Conservation (phyloP, 1,140 invertebrate genomes). For the Calliopsis andreniformis region DNA sequence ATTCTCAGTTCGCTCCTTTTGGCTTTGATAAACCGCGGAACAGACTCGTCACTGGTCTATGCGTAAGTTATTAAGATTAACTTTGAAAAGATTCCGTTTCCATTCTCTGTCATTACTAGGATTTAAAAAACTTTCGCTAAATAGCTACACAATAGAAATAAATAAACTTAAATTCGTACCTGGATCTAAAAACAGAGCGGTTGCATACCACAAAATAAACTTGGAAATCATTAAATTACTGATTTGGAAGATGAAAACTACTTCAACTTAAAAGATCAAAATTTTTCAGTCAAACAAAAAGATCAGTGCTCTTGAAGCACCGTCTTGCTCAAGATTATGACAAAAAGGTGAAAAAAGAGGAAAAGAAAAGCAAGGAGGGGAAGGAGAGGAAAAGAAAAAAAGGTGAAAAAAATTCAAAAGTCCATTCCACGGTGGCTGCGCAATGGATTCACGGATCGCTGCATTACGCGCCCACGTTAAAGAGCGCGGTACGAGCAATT, state of each 20-base stretch:
- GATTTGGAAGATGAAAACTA: no score
- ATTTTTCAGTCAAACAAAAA: no score
- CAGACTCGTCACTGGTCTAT: constrained; percentile 43
- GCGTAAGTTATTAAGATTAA: constrained; percentile 47
- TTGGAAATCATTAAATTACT: no score
- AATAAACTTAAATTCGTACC: no score
- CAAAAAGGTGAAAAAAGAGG: no score
- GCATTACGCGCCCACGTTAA: constrained; percentile 52
- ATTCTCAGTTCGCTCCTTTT: constrained; percentile 62
- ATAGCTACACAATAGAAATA: no score
- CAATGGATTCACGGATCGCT: constrained; percentile 46
- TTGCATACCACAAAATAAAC: no score
- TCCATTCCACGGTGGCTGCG: constrained; percentile 40
- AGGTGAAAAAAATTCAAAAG: constrained; percentile 1
- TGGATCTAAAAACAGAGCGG: no score
- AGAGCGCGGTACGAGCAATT: constrained; percentile 51
- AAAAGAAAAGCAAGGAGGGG: neutral
- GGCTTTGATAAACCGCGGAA: constrained; percentile 55
- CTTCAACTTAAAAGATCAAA: no score
- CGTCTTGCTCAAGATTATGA: no score
- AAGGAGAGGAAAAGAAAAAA: neutral
- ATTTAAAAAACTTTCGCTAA: no score
- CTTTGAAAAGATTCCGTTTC: constrained; percentile 20
- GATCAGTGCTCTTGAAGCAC: no score
- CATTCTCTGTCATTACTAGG: neutral